Evolutionary conservation across 2,888 invertebrate genomes (phyloP).

Genomic region (Acanthoscelides obtectus): DNA sequence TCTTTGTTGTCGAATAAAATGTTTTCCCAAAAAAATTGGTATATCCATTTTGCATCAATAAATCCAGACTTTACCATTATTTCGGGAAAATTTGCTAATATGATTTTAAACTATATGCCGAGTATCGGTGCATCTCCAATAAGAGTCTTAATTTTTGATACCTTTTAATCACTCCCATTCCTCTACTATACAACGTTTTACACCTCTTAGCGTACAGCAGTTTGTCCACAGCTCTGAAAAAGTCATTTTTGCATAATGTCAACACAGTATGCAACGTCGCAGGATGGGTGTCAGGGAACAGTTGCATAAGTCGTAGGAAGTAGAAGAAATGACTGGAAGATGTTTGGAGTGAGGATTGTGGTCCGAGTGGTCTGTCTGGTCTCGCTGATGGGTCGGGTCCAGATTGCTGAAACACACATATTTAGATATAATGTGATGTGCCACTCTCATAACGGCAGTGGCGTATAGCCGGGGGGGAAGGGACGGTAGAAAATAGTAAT

Average conservation of each 20-base stretch:
- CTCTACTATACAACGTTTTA: slow-evolving; percentile 10
- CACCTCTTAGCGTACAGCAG: slow-evolving; percentile 41
- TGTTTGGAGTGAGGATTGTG: slow-evolving; percentile 28
- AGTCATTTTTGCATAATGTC: slow-evolving; percentile 41
- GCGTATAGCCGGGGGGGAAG: no score
- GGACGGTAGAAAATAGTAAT: no score
- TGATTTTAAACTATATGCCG: no score
- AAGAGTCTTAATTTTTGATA: background rate
- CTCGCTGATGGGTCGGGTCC: background rate
- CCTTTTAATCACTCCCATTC: background rate
- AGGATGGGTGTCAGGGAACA: slow-evolving; percentile 46
- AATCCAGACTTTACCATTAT: no score
- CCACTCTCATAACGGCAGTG: no score
- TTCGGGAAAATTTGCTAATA: no score
- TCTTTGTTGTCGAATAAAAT: no score
- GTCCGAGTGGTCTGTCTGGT: slow-evolving; percentile 1
- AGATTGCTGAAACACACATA: background rate
- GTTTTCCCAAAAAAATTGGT: no score
- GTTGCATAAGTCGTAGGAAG: slow-evolving; percentile 44
- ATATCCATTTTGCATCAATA: no score
- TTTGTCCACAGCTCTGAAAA: slow-evolving; percentile 43
- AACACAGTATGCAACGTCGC: slow-evolving; percentile 44
- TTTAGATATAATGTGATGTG: no score
- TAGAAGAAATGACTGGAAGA: slow-evolving; percentile 43
- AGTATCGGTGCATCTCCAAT: no score